Conservation (phyloP, 2,113 vertebrate species). For the Marmota flaviventris region DNA sequence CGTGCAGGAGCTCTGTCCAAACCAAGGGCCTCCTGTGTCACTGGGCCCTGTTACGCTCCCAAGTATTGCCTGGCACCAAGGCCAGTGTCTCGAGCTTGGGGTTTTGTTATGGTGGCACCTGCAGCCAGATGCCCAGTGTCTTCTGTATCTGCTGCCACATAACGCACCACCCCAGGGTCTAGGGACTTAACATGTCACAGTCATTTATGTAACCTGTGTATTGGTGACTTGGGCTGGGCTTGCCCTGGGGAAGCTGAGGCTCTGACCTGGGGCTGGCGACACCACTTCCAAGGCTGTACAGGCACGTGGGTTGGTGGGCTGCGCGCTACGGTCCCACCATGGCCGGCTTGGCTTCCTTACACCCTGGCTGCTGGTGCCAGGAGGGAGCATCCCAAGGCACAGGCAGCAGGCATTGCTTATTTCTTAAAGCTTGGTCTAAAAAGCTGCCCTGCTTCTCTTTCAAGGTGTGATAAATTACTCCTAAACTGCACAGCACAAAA, state of each 20-base stretch:
- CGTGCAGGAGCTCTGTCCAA: not conserved
- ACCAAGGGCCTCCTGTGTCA: not conserved
- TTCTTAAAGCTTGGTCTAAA: too few species aligned
- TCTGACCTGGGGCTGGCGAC: not conserved
- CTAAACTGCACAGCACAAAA: too few species aligned
- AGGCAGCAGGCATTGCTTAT: too few species aligned
- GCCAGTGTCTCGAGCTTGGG: not conserved
- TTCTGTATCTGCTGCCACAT: not conserved
- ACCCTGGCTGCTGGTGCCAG: too few species aligned
- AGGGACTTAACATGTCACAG: not conserved
- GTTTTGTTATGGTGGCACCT: not conserved
- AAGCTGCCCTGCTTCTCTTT: too few species aligned
- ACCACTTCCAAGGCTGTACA: not conserved
- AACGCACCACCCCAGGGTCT: not conserved
- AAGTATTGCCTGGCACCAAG: not conserved
- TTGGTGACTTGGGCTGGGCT: not conserved
- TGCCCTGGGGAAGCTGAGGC: too few species aligned
- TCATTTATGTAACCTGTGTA: not conserved
- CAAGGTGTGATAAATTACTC: too few species aligned
- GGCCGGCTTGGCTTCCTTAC: too few species aligned
- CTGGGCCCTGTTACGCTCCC: not conserved
- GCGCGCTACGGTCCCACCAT: too few species aligned
- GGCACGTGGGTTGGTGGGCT: not conserved
- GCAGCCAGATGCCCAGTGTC: not conserved
- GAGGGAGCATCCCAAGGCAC: too few species aligned